phyloP scores from a whole-genome alignment of 2,113 vertebrate species.

The Dinomys branickii region DNA sequence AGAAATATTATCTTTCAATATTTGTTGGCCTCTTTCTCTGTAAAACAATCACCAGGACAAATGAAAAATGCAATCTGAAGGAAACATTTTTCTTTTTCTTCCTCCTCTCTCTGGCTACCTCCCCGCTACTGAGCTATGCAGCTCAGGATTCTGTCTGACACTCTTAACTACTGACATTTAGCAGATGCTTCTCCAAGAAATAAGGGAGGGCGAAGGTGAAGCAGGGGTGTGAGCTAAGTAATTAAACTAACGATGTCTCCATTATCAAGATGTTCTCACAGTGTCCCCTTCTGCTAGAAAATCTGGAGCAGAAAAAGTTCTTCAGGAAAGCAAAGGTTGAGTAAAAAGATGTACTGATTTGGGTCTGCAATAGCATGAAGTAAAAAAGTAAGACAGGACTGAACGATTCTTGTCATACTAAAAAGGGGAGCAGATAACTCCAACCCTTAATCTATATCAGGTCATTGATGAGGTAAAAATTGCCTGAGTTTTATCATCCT shows the following conservation, averaged over 20 bases:
- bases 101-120: conserved; percentile 69
- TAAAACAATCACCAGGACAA: conserved; percentile 60
- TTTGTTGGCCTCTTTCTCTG: conserved; percentile 38
- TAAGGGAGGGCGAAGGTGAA: conserved; percentile 77
- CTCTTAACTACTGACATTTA: conserved; percentile 81
- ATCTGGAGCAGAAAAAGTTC: conserved; percentile 64
- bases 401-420: not conserved
- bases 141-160: conserved; percentile 80
- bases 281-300: conserved; percentile 76
- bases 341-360: conserved; percentile 24
- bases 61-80: conserved; percentile 46
- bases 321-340: conserved; percentile 33
- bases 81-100: conserved; percentile 69
- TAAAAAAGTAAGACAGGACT: not conserved
- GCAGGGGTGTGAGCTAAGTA: conserved; percentile 69
- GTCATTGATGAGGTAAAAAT: not conserved
- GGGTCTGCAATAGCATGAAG: not conserved
- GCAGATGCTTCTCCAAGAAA: conserved; percentile 78
- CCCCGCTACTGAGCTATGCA: conserved; percentile 52
- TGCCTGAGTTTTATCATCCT: not conserved
- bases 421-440: not conserved
- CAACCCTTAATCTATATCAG: not conserved
- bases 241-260: conserved; percentile 80
- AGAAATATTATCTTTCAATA: conserved; percentile 35
- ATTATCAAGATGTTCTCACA: conserved; percentile 75